Percentiles rank a stretch among this genome's conserved stretches.
phyloP scores from a whole-genome alignment of 2,888 invertebrate species.

The Drosophila helvetica region DNA sequence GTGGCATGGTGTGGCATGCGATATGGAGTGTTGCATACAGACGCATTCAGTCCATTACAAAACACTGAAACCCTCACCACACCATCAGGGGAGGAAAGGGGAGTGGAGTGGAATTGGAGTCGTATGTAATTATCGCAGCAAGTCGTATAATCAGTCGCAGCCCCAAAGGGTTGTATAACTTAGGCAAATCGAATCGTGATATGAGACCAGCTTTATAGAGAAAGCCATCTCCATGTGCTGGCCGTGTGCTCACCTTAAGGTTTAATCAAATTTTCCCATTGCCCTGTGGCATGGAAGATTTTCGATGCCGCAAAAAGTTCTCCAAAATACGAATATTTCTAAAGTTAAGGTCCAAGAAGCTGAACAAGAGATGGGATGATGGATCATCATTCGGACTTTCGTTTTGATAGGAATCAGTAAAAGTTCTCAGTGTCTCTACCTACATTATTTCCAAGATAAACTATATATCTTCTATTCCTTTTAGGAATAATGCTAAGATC shows the following conservation, averaged over 20 bases:
- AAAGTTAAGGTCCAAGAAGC: background rate
- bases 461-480: too few species aligned
- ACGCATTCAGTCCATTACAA: slow-evolving; percentile 29
- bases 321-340: slow-evolving; percentile 2
- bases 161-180: slow-evolving; percentile 44
- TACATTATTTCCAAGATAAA: too few species aligned
- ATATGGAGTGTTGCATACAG: slow-evolving; percentile 38
- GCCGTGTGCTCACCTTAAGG: background rate
- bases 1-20: slow-evolving; percentile 10
- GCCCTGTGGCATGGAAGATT: slow-evolving; percentile 28
- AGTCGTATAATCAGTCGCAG: slow-evolving; percentile 32
- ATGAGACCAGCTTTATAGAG: slow-evolving; percentile 12
- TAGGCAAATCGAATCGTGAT: slow-evolving; percentile 17
- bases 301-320: slow-evolving; percentile 6
- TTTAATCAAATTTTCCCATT: too few species aligned
- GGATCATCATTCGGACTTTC: too few species aligned
- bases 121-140: slow-evolving; percentile 43
- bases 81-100: background rate
- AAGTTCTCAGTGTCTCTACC: too few species aligned
- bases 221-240: slow-evolving; percentile 17
- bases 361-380: too few species aligned
- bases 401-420: too few species aligned
- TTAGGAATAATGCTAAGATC: too few species aligned
- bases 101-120: slow-evolving; percentile 1
- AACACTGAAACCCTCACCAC: slow-evolving; percentile 8